Evolutionary conservation across 1,140 invertebrate genomes (phyloP).

Genomic region (Anagrus nilaparvatae): DNA sequence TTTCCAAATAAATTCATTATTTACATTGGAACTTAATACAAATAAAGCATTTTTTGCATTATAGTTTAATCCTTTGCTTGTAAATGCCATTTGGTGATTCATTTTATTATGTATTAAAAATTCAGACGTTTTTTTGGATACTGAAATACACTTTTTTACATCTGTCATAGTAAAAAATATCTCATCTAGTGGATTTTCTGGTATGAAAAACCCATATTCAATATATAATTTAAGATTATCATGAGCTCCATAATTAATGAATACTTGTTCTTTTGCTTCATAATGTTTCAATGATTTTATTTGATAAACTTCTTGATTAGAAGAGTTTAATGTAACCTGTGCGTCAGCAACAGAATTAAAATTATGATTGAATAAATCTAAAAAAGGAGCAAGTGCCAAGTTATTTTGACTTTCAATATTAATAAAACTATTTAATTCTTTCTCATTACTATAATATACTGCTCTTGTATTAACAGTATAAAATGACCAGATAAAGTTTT

Average conservation of each 20-base stretch:
- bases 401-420: slow-evolving; percentile 43
- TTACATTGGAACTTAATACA: slow-evolving; percentile 23
- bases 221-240: slow-evolving; percentile 55
- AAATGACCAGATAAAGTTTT: slow-evolving; percentile 50
- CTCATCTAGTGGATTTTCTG: slow-evolving; percentile 50
- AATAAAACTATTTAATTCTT: slow-evolving; percentile 25
- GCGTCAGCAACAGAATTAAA: slow-evolving; percentile 43
- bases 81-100: slow-evolving; percentile 43
- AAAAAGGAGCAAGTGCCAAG: slow-evolving; percentile 62
- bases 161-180: slow-evolving; percentile 43
- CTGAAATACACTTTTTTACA: slow-evolving; percentile 30
- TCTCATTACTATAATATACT: slow-evolving; percentile 46
- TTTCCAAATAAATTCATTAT: slow-evolving; percentile 24
- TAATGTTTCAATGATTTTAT: slow-evolving; percentile 43
- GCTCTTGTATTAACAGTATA: slow-evolving; percentile 68
- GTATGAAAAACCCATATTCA: slow-evolving; percentile 67
- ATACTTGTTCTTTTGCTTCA: slow-evolving; percentile 51
- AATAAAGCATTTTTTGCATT: slow-evolving; percentile 36
- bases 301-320: slow-evolving; percentile 41
- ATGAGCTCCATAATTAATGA: slow-evolving; percentile 67
- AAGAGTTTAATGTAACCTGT: slow-evolving; percentile 35
- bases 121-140: slow-evolving; percentile 36
- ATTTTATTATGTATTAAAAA: slow-evolving; percentile 44
- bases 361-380: slow-evolving; percentile 73
- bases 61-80: slow-evolving; percentile 46